Conservation (phyloP, 2,888 invertebrate genomes). For the Formica aserva region DNA sequence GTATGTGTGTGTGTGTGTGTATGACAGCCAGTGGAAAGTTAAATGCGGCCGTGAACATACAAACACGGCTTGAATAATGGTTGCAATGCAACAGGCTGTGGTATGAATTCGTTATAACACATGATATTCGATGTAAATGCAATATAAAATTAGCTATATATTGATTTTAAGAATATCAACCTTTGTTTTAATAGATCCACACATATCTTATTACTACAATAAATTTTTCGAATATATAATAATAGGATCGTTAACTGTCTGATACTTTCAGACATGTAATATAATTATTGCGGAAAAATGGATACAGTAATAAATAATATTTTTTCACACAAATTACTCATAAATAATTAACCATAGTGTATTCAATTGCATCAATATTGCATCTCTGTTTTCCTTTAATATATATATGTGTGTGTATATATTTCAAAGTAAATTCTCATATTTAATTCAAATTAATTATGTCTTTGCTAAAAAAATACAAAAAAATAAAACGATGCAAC, state of each 20-base stretch:
- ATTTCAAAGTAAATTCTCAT: neutral
- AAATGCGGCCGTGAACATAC: neutral
- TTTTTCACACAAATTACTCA: too few relatives aligned
- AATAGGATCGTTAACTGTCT: neutral
- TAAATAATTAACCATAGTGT: neutral
- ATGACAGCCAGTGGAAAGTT: neutral
- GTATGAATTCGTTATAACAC: neutral
- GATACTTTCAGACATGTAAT: neutral
- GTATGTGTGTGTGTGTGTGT: too few relatives aligned
- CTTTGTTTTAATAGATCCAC: neutral
- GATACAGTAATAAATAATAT: too few relatives aligned
- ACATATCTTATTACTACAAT: neutral
- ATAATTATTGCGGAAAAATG: neutral
- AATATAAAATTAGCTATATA: neutral
- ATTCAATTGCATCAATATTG: neutral
- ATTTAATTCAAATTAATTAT: constrained; percentile 2
- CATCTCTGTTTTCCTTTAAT: neutral
- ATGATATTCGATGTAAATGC: neutral
- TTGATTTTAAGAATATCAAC: neutral
- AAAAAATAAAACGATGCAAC: neutral
- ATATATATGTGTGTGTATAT: neutral
- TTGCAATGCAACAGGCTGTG: constrained; percentile 32
- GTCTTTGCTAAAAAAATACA: neutral
- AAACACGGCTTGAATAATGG: constrained; percentile 12
- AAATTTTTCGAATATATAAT: neutral